Evolutionary conservation across 2,113 vertebrate species (phyloP).

Genomic region (Chlamydotis undulata): DNA sequence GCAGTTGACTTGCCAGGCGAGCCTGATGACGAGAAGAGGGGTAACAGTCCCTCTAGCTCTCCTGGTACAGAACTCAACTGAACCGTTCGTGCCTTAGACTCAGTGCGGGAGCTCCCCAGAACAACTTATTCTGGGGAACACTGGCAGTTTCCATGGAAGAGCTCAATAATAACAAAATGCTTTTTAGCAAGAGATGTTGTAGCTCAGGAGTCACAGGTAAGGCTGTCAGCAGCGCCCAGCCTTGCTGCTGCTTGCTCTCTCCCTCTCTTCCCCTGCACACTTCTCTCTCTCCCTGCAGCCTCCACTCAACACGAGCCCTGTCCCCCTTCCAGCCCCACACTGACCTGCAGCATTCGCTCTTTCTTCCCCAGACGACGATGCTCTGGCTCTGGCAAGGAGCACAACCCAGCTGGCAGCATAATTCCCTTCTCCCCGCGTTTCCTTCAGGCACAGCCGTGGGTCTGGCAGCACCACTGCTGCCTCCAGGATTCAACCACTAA

Average conservation of each 20-base stretch:
- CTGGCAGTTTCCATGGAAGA: background rate
- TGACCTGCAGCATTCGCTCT: background rate
- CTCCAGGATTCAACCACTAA: background rate
- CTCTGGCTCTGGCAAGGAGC: background rate
- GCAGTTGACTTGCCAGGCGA: fast-evolving
- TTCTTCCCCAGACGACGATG: background rate
- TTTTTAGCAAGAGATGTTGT: background rate
- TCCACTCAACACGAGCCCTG: background rate
- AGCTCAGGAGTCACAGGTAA: background rate
- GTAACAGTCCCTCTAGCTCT: background rate
- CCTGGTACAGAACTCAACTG: background rate
- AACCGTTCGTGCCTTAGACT: background rate
- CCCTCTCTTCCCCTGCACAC: fast-evolving
- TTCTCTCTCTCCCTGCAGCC: background rate
- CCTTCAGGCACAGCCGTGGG: background rate
- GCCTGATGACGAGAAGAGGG: background rate
- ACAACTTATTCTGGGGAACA: background rate
- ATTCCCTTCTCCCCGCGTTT: background rate
- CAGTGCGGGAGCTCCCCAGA: background rate
- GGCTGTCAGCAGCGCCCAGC: background rate
- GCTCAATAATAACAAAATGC: background rate
- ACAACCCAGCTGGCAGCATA: fast-evolving
- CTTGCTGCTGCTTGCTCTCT: background rate
- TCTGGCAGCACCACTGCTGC: background rate
- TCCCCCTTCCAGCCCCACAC: background rate